Base-by-base conservation (phyloP, 2,113 vertebrate genomes). In the Odocoileus hemionus region DNA sequence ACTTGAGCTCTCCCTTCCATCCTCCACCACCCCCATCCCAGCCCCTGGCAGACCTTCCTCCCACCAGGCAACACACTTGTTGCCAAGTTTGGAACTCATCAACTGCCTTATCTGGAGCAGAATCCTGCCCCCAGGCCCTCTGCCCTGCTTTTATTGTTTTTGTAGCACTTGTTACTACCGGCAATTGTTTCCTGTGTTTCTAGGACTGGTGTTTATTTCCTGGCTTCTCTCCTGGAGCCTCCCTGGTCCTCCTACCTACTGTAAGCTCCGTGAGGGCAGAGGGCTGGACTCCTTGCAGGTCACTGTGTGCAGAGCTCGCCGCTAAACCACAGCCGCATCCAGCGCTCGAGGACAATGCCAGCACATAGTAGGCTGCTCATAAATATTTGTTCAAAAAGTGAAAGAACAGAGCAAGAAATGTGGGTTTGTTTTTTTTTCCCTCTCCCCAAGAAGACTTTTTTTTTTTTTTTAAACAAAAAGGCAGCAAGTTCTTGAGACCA, bases 111-210 rank as follows among this genome's bases (percentile, higher is more conserved):
- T 36, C 74, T 36, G 36, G 47, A 70, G 30, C 50, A 21, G 12
- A 19, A 33, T 45, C 67, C 55, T 25, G 43, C 50, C 54, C 54
- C 33, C 60, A 16, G 36, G 55, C 64, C 85, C 80, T 79, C 76
- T 67, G 45, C 82, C 82, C 52, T 47, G 58, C 67, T 85, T 74
- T 57, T 47, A 36, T 70, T 84, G 88, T 64, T 91, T 86, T 47
- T 45, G 21, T 5, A 67, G 58, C 83, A 76, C 91, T 90, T 86
- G 57, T 94, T 67, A 87, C 82, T 26, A 45, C n/a, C n/a, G 30
- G 79, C 57, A 74, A 83, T 50, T 60, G 60, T 86, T 97, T 94
- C 93, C 96, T 94, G 82, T 95, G 93, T 94, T 95, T 97, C 61
- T 23, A 6, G 1, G 23, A 36, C 67, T 25, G 52, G 78, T 76